A percentile compares a stretch with the other conserved stretches of the same genome.
phyloP scores from a whole-genome alignment of 2,797 vertebrate genomes.

The Fistularia tabacaria region DNA sequence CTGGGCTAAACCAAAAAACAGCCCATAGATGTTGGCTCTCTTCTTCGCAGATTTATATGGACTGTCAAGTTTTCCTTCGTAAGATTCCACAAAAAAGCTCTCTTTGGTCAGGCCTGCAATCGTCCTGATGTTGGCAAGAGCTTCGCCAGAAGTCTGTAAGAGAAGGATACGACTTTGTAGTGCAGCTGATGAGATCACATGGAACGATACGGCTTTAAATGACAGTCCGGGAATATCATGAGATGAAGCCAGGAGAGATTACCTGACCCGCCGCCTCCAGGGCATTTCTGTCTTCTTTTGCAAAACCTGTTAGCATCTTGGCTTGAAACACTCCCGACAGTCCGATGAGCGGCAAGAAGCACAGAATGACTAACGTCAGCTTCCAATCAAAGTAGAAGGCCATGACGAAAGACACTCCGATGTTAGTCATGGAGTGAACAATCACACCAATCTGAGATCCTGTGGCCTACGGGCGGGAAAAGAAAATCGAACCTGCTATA shows the following conservation, averaged over 20 bases:
- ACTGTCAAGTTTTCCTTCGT: constrained; percentile 64
- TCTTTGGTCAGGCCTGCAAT: constrained; percentile 80
- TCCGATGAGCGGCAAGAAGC: constrained; percentile 77
- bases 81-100: constrained; percentile 69
- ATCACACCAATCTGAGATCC: constrained; percentile 82
- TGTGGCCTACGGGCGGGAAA: constrained; percentile 64
- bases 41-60: constrained; percentile 73
- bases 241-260: constrained; percentile 4
- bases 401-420: constrained; percentile 76
- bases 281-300: constrained; percentile 74
- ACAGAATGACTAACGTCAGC: constrained; percentile 73
- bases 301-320: constrained; percentile 80
- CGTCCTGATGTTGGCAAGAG: constrained; percentile 78
- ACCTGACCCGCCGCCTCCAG: constrained; percentile 77
- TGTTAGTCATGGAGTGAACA: constrained; percentile 75
- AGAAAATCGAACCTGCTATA: not conserved
- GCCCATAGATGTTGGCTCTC: constrained; percentile 72
- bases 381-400: constrained; percentile 84
- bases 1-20: constrained; percentile 76
- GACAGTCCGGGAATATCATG: not conserved
- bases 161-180: not conserved
- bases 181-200: not conserved
- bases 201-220: not conserved
- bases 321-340: constrained; percentile 74
- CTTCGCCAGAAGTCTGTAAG: constrained; percentile 77